Conservation (phyloP, 2,797 vertebrate genomes). For the Typhlichthys eigenmanni region DNA sequence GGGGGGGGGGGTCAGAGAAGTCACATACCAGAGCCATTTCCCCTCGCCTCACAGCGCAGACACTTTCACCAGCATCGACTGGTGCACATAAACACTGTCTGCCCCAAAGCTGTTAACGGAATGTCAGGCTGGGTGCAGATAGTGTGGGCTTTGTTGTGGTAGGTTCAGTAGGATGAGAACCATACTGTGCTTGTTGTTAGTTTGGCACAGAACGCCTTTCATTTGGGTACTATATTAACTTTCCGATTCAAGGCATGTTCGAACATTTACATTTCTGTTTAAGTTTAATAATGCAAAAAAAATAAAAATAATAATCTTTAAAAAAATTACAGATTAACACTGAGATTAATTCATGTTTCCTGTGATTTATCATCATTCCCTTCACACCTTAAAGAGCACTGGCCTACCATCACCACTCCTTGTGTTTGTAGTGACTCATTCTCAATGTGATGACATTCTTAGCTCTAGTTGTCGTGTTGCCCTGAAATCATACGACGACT, state of each 20-base stretch:
- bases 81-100: conserved; percentile 60
- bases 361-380: conserved; percentile 30
- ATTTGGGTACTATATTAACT: neutral
- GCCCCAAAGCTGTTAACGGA: conserved; percentile 66
- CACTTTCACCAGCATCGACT: conserved; percentile 73
- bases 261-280: conserved; percentile 4
- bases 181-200: conserved; percentile 27
- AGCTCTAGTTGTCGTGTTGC: conserved; percentile 54
- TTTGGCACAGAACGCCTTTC: conserved; percentile 33
- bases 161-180: conserved; percentile 51
- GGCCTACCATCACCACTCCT: conserved; percentile 58
- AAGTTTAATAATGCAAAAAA: conserved; percentile 1
- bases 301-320: neutral
- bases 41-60: conserved; percentile 48
- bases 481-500: conserved; percentile 49
- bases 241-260: neutral
- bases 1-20: conserved; percentile 1
- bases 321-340: neutral
- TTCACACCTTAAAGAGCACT: conserved; percentile 51
- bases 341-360: conserved; percentile 18
- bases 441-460: conserved; percentile 70
- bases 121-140: conserved; percentile 57
- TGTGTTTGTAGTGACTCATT: conserved; percentile 63
- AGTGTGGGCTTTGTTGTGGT: conserved; percentile 53
- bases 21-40: conserved; percentile 36